Conservation (phyloP, 2,888 invertebrate genomes). For the Zele albiditarsus region DNA sequence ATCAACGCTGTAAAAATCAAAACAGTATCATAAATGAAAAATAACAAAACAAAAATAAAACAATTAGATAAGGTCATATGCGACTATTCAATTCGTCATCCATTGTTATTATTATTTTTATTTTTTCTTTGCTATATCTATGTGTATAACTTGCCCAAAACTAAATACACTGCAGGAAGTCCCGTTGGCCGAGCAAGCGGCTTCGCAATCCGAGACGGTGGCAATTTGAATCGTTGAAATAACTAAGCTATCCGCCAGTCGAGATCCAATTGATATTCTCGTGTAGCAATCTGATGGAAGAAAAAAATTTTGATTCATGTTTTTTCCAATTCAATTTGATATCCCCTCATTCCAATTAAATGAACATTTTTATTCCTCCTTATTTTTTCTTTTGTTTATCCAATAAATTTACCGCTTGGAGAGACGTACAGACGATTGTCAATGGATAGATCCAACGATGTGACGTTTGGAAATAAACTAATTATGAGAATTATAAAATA, state of each 20-base stretch:
- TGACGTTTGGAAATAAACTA: slow-evolving; percentile 5
- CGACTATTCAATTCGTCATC: neutral
- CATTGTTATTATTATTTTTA: neutral
- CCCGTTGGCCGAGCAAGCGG: slow-evolving; percentile 72
- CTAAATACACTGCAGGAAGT: slow-evolving; percentile 74
- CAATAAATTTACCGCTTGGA: slow-evolving; percentile 34
- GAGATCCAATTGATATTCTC: slow-evolving; percentile 74
- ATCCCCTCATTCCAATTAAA: slow-evolving; percentile 50
- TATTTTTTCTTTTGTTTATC: too few relatives aligned
- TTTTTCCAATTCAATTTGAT: slow-evolving; percentile 14
- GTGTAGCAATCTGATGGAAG: slow-evolving; percentile 74
- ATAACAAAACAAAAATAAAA: neutral
- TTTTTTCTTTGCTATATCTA: neutral
- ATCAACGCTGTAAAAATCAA: slow-evolving; percentile 73
- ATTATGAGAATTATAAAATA: slow-evolving; percentile 11
- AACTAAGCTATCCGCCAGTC: slow-evolving; percentile 70
- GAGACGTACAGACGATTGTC: slow-evolving; percentile 32
- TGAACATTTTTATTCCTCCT: neutral
- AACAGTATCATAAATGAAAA: neutral
- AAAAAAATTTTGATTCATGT: slow-evolving; percentile 9
- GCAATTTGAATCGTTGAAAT: slow-evolving; percentile 68
- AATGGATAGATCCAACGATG: slow-evolving; percentile 24
- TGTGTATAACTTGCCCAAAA: slow-evolving; percentile 73
- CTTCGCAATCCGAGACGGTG: slow-evolving; percentile 73
- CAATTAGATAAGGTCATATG: slow-evolving; percentile 20